Evolutionary conservation across 2,797 vertebrate genomes (phyloP).

Genomic region (Chelmon rostratus): DNA sequence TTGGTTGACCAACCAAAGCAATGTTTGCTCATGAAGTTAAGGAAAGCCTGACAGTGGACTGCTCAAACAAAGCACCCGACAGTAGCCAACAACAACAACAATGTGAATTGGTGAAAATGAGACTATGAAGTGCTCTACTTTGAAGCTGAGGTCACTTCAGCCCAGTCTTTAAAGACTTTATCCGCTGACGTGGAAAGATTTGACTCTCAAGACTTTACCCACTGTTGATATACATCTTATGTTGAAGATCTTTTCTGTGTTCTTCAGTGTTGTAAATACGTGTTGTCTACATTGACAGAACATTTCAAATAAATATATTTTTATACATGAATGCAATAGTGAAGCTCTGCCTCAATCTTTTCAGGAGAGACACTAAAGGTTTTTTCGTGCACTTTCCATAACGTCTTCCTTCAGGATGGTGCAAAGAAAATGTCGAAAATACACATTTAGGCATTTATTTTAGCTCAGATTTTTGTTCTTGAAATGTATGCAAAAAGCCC

Average conservation of each 20-base stretch:
- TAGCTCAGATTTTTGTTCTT: too few relatives aligned
- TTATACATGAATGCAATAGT: constrained; percentile 67
- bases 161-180: constrained; percentile 41
- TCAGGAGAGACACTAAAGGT: too few relatives aligned
- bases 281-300: constrained; percentile 47
- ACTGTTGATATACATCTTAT: constrained; percentile 24
- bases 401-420: too few relatives aligned
- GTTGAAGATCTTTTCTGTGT: constrained; percentile 30
- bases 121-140: constrained; percentile 28
- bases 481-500: too few relatives aligned
- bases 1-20: constrained; percentile 1
- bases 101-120: constrained; percentile 21
- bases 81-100: neutral
- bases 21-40: constrained; percentile 4
- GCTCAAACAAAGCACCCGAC: constrained; percentile 24
- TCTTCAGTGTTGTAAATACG: constrained; percentile 62
- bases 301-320: constrained; percentile 85
- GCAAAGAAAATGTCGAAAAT: too few relatives aligned
- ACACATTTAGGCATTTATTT: too few relatives aligned
- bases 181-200: constrained; percentile 22
- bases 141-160: constrained; percentile 61
- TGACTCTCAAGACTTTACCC: constrained; percentile 23
- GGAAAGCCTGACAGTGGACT: neutral
- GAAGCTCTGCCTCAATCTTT: constrained; percentile 12
- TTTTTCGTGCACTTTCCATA: too few relatives aligned